Conservation (phyloP, 1,140 invertebrate species). For the Hycleus cichorii region DNA sequence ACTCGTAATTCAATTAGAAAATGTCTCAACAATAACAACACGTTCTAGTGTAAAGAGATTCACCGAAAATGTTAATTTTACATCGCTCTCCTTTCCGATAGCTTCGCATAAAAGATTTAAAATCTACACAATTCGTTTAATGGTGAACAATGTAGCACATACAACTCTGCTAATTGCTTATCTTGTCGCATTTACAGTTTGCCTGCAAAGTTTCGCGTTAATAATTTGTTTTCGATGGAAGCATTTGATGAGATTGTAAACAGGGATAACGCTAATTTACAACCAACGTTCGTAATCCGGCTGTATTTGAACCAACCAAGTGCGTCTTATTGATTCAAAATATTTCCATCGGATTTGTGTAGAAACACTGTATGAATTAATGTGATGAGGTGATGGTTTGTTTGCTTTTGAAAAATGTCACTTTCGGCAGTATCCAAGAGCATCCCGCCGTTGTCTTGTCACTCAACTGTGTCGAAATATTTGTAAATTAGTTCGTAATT, state of each 20-base stretch:
- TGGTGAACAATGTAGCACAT: conserved; percentile 8
- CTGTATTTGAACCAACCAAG: no score
- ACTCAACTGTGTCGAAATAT: conserved; percentile 21
- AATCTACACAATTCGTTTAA: conserved; percentile 13
- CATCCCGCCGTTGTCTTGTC: conserved; percentile 4
- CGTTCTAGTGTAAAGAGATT: not conserved
- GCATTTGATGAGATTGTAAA: conserved; percentile 8
- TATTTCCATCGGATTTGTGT: no score
- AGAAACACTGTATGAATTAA: no score
- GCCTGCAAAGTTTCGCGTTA: conserved; percentile 11
- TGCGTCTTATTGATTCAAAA: no score
- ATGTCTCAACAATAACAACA: conserved; percentile 8
- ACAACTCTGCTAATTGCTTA: conserved; percentile 16
- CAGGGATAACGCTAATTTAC: conserved; percentile 8
- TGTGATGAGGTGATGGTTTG: no score
- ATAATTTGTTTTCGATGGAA: conserved; percentile 15
- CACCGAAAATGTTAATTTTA: conserved; percentile 3
- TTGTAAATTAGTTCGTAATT: conserved; percentile 21
- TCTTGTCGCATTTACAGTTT: conserved; percentile 15
- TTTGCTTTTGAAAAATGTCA: no score
- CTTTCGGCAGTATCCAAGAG: no score
- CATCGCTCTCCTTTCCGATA: not conserved
- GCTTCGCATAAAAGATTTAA: not conserved
- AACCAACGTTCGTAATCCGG: not conserved
- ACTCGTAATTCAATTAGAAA: conserved; percentile 20